phyloP scores from a whole-genome alignment of 2,888 invertebrate species.

The Hedychridium roseum region DNA sequence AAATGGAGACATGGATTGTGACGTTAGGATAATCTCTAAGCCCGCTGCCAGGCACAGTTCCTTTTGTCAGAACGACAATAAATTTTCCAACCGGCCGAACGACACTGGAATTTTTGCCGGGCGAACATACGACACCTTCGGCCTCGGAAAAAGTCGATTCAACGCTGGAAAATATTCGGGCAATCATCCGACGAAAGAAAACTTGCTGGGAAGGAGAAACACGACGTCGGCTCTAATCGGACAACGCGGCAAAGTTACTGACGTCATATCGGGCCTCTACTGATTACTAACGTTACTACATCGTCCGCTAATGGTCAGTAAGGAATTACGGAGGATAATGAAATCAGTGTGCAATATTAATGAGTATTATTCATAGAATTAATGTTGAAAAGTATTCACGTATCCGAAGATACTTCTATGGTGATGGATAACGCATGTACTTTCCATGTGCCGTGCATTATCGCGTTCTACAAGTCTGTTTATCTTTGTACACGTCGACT shows the following conservation, averaged over 20 bases:
- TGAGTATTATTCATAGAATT: conserved; percentile 20
- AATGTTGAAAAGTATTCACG: too few species aligned
- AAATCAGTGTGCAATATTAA: conserved; percentile 27
- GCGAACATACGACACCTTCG: conserved; percentile 55
- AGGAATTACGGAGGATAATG: background rate
- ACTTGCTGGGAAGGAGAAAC: conserved; percentile 39
- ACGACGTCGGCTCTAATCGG: conserved; percentile 41
- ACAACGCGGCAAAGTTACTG: conserved; percentile 59
- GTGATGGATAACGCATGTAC: too few species aligned
- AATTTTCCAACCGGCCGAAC: conserved; percentile 36
- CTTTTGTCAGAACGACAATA: conserved; percentile 37
- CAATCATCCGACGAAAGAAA: conserved; percentile 37
- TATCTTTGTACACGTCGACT: too few species aligned
- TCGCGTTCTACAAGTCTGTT: too few species aligned
- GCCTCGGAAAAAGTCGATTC: conserved; percentile 55
- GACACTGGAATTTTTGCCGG: conserved; percentile 53
- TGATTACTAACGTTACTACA: conserved; percentile 38
- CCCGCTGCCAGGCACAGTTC: conserved; percentile 31
- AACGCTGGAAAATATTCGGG: conserved; percentile 61
- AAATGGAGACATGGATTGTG: conserved; percentile 23
- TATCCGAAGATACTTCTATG: too few species aligned
- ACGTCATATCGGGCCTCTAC: conserved; percentile 58
- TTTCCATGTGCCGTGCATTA: too few species aligned
- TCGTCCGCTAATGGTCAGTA: too few species aligned
- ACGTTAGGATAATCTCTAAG: conserved; percentile 25